phyloP scores from a whole-genome alignment of 2,113 vertebrate genomes.

The Strix uralensis region DNA sequence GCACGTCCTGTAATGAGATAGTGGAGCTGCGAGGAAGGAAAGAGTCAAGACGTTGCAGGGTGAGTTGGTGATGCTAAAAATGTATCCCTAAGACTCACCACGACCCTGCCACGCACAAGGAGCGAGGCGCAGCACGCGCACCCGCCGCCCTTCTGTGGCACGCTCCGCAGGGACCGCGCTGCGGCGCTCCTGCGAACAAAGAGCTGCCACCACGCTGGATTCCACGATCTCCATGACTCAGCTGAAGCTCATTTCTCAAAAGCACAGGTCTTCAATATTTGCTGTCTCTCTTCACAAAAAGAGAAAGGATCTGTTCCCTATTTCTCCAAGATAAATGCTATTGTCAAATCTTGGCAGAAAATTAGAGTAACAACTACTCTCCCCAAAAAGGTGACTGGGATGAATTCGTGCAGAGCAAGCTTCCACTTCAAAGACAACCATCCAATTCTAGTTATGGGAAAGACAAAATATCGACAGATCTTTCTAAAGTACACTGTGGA shows the following conservation, averaged over 20 bases:
- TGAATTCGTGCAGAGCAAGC: not conserved
- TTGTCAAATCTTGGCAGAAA: not conserved
- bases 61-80: not conserved
- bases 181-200: not conserved
- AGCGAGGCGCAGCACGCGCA: not conserved
- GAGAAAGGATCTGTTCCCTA: not conserved
- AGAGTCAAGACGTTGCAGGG: not conserved
- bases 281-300: not conserved
- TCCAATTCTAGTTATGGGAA: not conserved
- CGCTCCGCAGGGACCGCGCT: not conserved
- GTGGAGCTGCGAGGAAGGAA: not conserved
- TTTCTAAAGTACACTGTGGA: not conserved
- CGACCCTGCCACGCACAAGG: accelerated
- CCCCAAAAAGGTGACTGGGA: not conserved
- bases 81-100: not conserved
- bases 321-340: constrained; percentile 2
- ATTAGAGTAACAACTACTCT: not conserved
- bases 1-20: not conserved
- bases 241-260: not conserved
- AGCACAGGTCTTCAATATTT: not conserved
- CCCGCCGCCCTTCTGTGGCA: accelerated
- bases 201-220: not conserved
- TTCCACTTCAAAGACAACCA: not conserved
- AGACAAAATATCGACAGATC: not conserved
- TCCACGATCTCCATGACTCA: not conserved